Evolutionary conservation across 2,113 vertebrate genomes (phyloP), one percentile per base, ranked within the genome.

Genomic region (Ceratotherium simum): DNA sequence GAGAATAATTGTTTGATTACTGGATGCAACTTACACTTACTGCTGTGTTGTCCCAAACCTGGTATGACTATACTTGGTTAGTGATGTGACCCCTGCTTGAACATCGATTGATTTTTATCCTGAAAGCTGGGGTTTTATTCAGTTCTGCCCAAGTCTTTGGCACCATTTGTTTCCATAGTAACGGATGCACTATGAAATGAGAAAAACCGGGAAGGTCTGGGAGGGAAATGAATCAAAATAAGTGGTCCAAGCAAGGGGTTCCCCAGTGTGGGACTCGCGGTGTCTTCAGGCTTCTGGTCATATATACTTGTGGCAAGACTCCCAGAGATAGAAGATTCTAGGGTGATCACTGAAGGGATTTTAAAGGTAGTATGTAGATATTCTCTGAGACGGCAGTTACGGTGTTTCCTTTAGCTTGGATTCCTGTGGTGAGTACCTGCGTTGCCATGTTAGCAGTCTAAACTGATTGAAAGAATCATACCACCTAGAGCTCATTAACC

Each of bases 91-190:
- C 14, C 8, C 10, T 86, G 73, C 56, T 85, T 83, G 20, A 89
- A 79, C 20, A 75, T 91, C 21, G 75, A 2, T 70, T 96, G 78
- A 69, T 64, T 46, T 93, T 93, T 95, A 56, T 89, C 51, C 29
- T 25, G 62, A 93, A 92, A 95, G 5, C 54, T 93, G 90, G 79
- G 62, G 54, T 92, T 85, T 96, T 85, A 89, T 69, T 91, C 46
- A 91, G 9, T 91, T 96, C 33, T 64, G 7, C 17, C 6, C 72
- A 79, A 75, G 33, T 96, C 46, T 75, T 95, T 65, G 86, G 70
- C 16, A 90, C 29, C 81, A 64, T 9, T 36, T 72, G 64, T 92
- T 97, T 92, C 80, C 73, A 84, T 95, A 92, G 90, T 86, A 83
- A 93, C 82, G 4, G 51, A 70, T 93, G 58, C 17, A 39, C 73